Conservation (phyloP, 2,797 vertebrate species). For the Hydrolagus colliei region DNA sequence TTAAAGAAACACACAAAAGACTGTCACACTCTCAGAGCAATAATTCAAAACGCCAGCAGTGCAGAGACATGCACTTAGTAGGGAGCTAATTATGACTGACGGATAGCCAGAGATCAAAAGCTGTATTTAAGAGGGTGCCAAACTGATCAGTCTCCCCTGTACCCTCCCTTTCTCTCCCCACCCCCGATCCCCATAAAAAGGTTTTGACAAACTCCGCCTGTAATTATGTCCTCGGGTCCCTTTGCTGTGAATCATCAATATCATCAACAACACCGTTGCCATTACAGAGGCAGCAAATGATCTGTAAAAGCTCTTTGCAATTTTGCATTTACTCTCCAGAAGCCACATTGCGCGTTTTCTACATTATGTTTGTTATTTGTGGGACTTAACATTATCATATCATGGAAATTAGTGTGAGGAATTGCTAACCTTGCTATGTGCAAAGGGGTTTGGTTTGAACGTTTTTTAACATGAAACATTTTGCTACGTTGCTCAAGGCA, state of each 20-base stretch:
- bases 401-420: too few relatives aligned
- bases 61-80: slow-evolving; percentile 39
- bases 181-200: not conserved
- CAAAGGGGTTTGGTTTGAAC: too few relatives aligned
- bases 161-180: too few relatives aligned
- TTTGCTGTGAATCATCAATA: slow-evolving; percentile 11
- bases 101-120: slow-evolving; percentile 67
- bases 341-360: too few relatives aligned
- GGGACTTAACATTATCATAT: too few relatives aligned
- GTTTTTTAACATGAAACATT: too few relatives aligned
- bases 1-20: slow-evolving; percentile 17
- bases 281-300: not conserved
- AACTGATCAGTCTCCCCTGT: slow-evolving; percentile 37
- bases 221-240: slow-evolving; percentile 3
- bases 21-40: slow-evolving; percentile 19
- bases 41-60: slow-evolving; percentile 29
- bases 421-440: too few relatives aligned
- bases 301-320: too few relatives aligned
- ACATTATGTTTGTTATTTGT: too few relatives aligned
- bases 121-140: slow-evolving; percentile 45
- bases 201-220: slow-evolving; percentile 3
- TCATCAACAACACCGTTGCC: slow-evolving; percentile 22
- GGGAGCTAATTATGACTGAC: slow-evolving; percentile 72
- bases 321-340: too few relatives aligned
- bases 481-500: too few relatives aligned